Conservation (phyloP, 1,140 invertebrate genomes). For the Zaprionus camerounensis region DNA sequence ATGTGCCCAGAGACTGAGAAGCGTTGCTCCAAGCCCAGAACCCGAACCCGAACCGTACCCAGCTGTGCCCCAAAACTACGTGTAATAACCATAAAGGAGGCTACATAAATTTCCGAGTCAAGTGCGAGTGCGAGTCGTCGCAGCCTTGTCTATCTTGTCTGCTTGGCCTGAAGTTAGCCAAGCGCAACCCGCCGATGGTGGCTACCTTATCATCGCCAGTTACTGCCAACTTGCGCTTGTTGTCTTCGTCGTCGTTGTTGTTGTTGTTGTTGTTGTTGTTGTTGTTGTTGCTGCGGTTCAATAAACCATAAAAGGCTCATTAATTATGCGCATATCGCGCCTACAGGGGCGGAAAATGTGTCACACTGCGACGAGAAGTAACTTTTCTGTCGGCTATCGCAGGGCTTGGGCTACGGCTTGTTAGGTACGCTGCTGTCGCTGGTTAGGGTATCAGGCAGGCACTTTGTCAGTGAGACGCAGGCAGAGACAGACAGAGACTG, state of each 20-base stretch:
- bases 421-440: neutral
- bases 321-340: slow-evolving; percentile 84
- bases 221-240: slow-evolving; percentile 45
- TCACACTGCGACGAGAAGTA: slow-evolving; percentile 60
- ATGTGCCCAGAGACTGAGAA: slow-evolving; percentile 37
- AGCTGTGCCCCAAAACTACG: slow-evolving; percentile 52
- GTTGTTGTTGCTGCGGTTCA: slow-evolving; percentile 70
- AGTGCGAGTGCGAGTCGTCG: slow-evolving; percentile 48
- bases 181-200: slow-evolving; percentile 65
- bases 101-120: slow-evolving; percentile 76
- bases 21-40: neutral
- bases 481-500: neutral
- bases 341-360: slow-evolving; percentile 80
- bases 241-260: neutral
- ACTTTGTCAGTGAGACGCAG: neutral
- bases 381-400: slow-evolving; percentile 26
- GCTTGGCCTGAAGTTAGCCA: slow-evolving; percentile 62
- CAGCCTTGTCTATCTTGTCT: slow-evolving; percentile 3
- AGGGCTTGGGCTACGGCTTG: neutral
- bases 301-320: slow-evolving; percentile 84
- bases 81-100: slow-evolving; percentile 77
- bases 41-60: neutral
- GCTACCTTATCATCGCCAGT: slow-evolving; percentile 60
- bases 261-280: neutral
- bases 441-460: neutral